Percentiles rank a stretch among this genome's conserved stretches.
phyloP scores from a whole-genome alignment of 2,888 invertebrate genomes.

The Charanyca ferruginea region DNA sequence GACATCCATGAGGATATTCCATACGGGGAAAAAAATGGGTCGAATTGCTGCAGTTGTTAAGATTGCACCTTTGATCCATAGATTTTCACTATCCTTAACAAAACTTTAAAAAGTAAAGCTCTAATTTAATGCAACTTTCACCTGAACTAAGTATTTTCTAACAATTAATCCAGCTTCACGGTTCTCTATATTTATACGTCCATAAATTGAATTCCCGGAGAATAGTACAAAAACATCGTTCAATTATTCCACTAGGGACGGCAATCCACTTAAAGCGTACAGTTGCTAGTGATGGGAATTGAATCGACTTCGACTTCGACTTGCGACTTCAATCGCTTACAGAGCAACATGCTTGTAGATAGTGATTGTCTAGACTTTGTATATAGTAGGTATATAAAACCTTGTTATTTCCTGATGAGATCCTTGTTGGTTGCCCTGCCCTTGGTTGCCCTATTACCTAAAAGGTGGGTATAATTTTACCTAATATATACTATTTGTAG shows the following conservation, averaged over 20 bases:
- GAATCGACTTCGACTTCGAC: conserved; percentile 71
- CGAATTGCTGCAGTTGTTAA: too few relatives aligned
- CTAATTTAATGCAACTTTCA: conserved; percentile 6
- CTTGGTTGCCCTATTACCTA: background rate
- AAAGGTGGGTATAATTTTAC: too few relatives aligned
- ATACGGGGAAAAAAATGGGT: too few relatives aligned
- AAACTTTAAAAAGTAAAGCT: conserved; percentile 6
- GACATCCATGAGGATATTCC: too few relatives aligned
- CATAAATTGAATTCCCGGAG: conserved; percentile 61
- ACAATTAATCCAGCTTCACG: conserved; percentile 49
- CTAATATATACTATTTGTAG: too few relatives aligned
- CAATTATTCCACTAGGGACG: conserved; percentile 77
- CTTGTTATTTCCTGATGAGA: background rate
- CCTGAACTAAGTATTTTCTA: conserved; percentile 30
- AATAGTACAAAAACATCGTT: conserved; percentile 73
- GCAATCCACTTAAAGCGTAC: conserved; percentile 81
- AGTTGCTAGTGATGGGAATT: conserved; percentile 65
- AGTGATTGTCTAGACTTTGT: conserved; percentile 24
- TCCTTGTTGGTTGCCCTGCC: background rate
- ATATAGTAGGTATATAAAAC: background rate
- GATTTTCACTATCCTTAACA: background rate
- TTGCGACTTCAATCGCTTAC: conserved; percentile 68
- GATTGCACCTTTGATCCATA: background rate
- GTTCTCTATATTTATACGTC: conserved; percentile 49
- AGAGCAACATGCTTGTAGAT: conserved; percentile 45